Evolutionary conservation across 1,140 invertebrate species (phyloP).

Genomic region (Leptonema lineaticorne): DNA sequence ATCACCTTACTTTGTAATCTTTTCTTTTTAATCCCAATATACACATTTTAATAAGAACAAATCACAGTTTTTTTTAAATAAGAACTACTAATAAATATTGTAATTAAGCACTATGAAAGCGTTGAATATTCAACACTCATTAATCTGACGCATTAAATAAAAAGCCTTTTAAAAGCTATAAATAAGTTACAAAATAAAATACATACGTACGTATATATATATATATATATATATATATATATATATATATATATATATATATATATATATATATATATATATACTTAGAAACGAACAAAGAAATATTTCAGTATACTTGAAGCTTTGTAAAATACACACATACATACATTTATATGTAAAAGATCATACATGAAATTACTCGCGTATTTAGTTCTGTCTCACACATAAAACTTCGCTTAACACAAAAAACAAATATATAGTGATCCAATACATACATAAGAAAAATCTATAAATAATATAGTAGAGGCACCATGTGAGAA

Average conservation of each 20-base stretch:
- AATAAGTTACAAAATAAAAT: conserved; percentile 1
- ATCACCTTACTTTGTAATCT: not conserved
- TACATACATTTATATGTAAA: too few species aligned
- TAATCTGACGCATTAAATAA: conserved; percentile 4
- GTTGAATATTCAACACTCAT: too few species aligned
- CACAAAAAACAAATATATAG: too few species aligned
- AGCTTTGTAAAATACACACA: too few species aligned
- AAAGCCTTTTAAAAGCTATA: conserved; percentile 4
- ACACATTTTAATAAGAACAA: conserved; percentile 19
- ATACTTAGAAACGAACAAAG: not conserved
- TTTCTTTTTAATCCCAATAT: not conserved
- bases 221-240: conserved; percentile 9
- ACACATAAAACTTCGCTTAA: too few species aligned
- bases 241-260: conserved; percentile 1
- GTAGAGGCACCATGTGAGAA: conserved; percentile 26
- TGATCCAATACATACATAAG: not conserved
- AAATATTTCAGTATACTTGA: not conserved
- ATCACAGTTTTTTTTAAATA: conserved; percentile 11
- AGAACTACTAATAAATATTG: conserved; percentile 10
- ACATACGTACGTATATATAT: not conserved
- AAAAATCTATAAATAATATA: conserved; percentile 10
- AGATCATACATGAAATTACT: too few species aligned
- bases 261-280: not conserved
- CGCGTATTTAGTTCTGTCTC: too few species aligned
- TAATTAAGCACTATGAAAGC: conserved; percentile 9